phyloP scores from a whole-genome alignment of 2,797 vertebrate genomes.

The Notolepis coatsorum region DNA sequence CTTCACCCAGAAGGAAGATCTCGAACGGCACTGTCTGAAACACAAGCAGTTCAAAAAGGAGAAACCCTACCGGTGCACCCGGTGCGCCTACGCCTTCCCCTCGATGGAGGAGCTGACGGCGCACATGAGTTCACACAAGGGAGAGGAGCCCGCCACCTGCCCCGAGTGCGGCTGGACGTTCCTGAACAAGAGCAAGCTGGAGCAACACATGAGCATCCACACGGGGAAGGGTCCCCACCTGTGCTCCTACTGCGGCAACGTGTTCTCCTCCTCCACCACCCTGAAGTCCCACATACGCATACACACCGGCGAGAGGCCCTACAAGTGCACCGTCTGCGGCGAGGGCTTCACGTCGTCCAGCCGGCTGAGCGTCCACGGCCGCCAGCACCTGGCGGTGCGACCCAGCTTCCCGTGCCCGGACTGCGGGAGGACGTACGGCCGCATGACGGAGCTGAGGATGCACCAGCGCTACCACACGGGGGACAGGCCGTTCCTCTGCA shows the following conservation, averaged over 20 bases:
- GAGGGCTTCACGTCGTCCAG: slow-evolving; percentile 69
- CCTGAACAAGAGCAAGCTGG: slow-evolving; percentile 81
- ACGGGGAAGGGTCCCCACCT: slow-evolving; percentile 80
- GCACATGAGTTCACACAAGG: slow-evolving; percentile 66
- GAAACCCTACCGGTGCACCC: slow-evolving; percentile 73
- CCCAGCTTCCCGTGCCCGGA: slow-evolving; percentile 69
- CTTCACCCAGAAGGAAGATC: slow-evolving; percentile 80
- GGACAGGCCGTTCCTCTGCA: slow-evolving; percentile 69
- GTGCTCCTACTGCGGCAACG: slow-evolving; percentile 82
- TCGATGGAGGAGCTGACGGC: slow-evolving; percentile 64
- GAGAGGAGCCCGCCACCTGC: slow-evolving; percentile 73
- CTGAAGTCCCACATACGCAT: slow-evolving; percentile 81
- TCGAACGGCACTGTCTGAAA: slow-evolving; percentile 84
- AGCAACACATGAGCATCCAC: slow-evolving; percentile 85
- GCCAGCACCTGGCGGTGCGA: slow-evolving; percentile 69
- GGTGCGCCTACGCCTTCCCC: slow-evolving; percentile 75
- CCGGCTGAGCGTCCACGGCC: slow-evolving; percentile 67
- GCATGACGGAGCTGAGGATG: slow-evolving; percentile 76
- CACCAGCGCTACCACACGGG: slow-evolving; percentile 79
- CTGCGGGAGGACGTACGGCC: slow-evolving; percentile 71
- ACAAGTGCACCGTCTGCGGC: slow-evolving; percentile 63
- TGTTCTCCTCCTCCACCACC: slow-evolving; percentile 83
- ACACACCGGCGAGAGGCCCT: slow-evolving; percentile 76
- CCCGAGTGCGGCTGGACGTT: slow-evolving; percentile 83
- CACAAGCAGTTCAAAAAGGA: slow-evolving; percentile 75